Conservation (phyloP, 2,113 vertebrate genomes). For the Eira barbara region DNA sequence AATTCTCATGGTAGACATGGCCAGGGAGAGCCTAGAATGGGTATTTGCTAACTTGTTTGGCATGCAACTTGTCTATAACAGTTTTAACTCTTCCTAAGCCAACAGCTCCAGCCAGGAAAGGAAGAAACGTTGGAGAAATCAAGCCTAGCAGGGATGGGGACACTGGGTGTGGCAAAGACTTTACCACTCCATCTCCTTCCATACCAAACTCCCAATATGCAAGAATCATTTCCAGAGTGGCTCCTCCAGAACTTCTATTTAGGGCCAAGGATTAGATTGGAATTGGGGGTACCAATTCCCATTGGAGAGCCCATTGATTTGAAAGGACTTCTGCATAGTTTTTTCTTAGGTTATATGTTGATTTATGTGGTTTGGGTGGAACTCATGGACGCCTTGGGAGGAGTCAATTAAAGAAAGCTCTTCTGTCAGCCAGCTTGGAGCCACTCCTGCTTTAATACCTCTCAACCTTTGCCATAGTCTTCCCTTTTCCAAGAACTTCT, state of each 20-base stretch:
- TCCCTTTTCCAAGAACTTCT: not conserved
- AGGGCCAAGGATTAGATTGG: not conserved
- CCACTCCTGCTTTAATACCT: not conserved
- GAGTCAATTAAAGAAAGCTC: not conserved
- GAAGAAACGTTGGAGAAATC: not conserved
- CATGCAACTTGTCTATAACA: not conserved
- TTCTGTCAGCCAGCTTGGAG: not conserved
- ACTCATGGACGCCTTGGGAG: not conserved
- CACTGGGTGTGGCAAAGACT: not conserved
- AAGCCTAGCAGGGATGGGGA: not conserved
- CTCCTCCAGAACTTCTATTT: not conserved
- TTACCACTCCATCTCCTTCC: not conserved
- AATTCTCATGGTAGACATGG: not conserved
- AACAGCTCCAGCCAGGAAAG: not conserved
- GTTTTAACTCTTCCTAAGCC: not conserved
- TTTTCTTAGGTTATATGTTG: not conserved
- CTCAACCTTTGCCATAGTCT: not conserved
- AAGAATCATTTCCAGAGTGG: not conserved
- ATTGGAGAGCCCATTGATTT: not conserved
- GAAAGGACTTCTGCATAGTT: not conserved
- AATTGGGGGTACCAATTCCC: not conserved
- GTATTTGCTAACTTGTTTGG: not conserved
- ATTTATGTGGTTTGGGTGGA: not conserved
- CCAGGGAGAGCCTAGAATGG: not conserved
- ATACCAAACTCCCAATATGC: not conserved